These are phyloP conservation scores for Megaceryle alcyon DNA, from an alignment of 2,797 vertebrate species.

Conservation along the genomic window DNA sequence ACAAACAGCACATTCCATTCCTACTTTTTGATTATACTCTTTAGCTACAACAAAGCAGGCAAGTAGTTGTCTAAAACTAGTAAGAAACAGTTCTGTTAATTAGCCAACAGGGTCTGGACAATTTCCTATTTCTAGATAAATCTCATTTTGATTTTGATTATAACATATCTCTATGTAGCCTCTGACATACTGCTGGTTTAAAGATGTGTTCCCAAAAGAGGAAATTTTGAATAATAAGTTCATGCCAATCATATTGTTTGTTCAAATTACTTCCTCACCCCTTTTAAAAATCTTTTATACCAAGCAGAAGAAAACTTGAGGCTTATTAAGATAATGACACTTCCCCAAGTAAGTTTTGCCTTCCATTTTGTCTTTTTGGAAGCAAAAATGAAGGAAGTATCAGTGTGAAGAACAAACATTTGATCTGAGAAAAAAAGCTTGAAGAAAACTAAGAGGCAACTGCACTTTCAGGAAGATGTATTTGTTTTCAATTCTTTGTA, in stretches of 20 bases:
- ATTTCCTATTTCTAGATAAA: conserved; percentile 19
- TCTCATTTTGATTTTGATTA: not conserved
- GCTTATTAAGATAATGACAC: not conserved
- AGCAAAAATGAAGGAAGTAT: conserved; percentile 20
- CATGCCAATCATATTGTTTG: not conserved
- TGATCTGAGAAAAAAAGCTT: not conserved
- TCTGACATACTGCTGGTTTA: not conserved
- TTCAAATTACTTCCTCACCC: not conserved
- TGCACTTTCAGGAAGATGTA: not conserved
- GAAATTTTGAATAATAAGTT: conserved; percentile 6
- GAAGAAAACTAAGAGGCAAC: conserved; percentile 7
- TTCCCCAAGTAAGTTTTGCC: conserved; percentile 10
- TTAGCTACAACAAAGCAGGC: not conserved
- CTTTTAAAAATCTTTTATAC: not conserved
- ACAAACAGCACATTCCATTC: conserved; percentile 38
- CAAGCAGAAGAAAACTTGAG: not conserved
- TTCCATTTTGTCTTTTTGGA: not conserved
- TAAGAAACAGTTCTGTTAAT: conserved; percentile 18
- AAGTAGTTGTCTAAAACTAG: conserved; percentile 17
- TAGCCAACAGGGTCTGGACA: not conserved
- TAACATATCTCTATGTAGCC: not conserved
- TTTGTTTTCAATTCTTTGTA: not conserved
- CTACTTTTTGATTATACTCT: conserved; percentile 23
- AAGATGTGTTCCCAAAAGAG: not conserved
- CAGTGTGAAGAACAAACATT: not conserved